Percentiles rank a stretch among this genome's conserved stretches.
Evolutionary conservation across 2,113 vertebrate species (phyloP).

Genomic region (Cyanistes caeruleus): DNA sequence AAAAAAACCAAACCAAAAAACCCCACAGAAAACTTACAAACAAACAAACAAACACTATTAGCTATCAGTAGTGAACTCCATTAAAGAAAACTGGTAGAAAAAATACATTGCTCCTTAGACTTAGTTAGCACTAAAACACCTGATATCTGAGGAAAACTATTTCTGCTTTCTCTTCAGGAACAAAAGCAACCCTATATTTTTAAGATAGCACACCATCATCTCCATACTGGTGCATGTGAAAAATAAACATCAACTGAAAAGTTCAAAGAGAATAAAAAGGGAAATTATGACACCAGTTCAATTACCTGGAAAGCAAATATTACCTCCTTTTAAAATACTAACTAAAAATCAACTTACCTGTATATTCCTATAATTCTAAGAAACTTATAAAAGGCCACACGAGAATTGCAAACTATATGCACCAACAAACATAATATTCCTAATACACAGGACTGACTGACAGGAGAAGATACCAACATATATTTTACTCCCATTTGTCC

Average conservation of each 20-base stretch:
- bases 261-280: background rate
- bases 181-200: background rate
- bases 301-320: background rate
- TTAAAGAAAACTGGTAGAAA: background rate
- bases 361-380: background rate
- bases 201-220: background rate
- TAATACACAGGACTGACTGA: background rate
- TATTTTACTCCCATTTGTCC: background rate
- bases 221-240: background rate
- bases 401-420: background rate
- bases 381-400: background rate
- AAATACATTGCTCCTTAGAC: background rate
- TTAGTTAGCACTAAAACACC: background rate
- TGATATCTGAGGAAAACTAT: background rate
- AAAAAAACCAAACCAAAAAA: background rate
- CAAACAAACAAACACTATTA: background rate
- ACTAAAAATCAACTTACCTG: background rate
- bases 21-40: background rate
- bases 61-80: background rate
- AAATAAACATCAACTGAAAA: background rate
- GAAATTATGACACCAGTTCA: background rate
- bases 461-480: background rate
- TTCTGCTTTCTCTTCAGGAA: background rate
- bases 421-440: background rate
- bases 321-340: rapidly evolving